Percentiles rank a stretch among this genome's conserved stretches.
These are phyloP conservation scores for Rhynchonema sp. DNA, from an alignment of 2,888 invertebrate genomes.

Conservation along the genomic window DNA sequence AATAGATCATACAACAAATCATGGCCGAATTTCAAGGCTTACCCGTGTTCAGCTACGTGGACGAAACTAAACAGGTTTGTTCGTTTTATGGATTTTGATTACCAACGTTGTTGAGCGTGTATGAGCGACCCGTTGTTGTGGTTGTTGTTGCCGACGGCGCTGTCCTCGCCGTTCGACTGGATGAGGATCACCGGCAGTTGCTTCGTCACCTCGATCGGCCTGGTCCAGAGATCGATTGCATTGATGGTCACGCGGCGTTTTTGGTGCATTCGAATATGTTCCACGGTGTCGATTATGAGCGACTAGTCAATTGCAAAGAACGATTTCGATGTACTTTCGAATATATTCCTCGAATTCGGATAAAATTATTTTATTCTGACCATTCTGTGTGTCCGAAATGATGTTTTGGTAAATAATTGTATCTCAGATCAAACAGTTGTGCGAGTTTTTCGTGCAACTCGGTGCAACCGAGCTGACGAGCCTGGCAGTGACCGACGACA, in stretches of 20 bases:
- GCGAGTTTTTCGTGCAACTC: conserved; percentile 47
- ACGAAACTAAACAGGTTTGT: not conserved
- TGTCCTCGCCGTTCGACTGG: not conserved
- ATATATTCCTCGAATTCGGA: too few species aligned
- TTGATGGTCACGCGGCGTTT: too few species aligned
- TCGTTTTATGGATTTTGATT: too few species aligned
- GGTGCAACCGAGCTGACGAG: conserved; percentile 39
- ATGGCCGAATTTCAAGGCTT: not conserved
- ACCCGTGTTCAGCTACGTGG: not conserved
- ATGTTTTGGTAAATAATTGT: not conserved
- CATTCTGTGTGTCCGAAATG: not conserved
- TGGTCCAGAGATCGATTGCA: too few species aligned
- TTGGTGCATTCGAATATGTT: too few species aligned
- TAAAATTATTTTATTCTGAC: not conserved
- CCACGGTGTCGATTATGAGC: too few species aligned
- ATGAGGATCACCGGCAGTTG: not conserved
- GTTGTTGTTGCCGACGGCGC: not conserved
- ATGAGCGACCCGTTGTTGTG: too few species aligned
- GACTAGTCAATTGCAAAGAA: too few species aligned
- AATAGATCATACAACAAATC: too few species aligned
- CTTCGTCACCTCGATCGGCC: too few species aligned
- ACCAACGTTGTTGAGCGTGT: too few species aligned
- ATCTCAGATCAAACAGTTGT: conserved; percentile 47
- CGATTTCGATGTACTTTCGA: too few species aligned
- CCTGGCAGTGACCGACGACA: conserved; percentile 60